A percentile compares a stretch with the other conserved stretches of the same genome.
phyloP scores from a whole-genome alignment of 2,113 vertebrate species.

The Neolamprologus devosi region DNA sequence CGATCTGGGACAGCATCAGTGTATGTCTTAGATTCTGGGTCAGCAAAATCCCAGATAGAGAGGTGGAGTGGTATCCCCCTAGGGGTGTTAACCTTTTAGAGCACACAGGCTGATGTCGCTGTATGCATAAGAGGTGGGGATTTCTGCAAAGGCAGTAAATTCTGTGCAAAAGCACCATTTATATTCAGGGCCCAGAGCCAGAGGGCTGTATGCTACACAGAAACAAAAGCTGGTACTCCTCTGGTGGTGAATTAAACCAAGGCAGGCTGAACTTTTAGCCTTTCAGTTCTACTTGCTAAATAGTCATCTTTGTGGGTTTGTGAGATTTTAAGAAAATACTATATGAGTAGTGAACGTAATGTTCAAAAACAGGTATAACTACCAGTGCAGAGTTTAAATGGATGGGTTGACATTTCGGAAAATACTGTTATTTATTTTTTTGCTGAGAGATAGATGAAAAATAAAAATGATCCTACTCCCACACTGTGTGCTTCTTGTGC shows the following conservation, averaged over 20 bases:
- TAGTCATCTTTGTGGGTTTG: not conserved
- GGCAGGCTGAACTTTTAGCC: not conserved
- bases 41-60: slow-evolving; percentile 48
- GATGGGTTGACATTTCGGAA: not conserved
- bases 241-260: not conserved
- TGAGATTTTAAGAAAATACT: not conserved
- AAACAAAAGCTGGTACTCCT: not conserved
- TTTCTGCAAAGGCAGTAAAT: not conserved
- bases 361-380: not conserved
- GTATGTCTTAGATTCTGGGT: slow-evolving; percentile 51
- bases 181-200: not conserved
- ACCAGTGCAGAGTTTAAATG: not conserved
- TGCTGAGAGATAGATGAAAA: not conserved
- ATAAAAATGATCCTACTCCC: not conserved
- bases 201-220: not conserved
- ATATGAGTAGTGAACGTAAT: not conserved
- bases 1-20: slow-evolving; percentile 13
- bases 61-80: not conserved
- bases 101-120: not conserved
- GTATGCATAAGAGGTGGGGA: not conserved
- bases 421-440: not conserved
- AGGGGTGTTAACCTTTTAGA: slow-evolving; percentile 25
- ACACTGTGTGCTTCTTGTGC: not conserved
- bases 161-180: slow-evolving; percentile 5
- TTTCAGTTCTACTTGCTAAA: not conserved